These are phyloP conservation scores for Cosmia trapezina DNA, from an alignment of 2,888 invertebrate genomes.

Conservation along the genomic window DNA sequence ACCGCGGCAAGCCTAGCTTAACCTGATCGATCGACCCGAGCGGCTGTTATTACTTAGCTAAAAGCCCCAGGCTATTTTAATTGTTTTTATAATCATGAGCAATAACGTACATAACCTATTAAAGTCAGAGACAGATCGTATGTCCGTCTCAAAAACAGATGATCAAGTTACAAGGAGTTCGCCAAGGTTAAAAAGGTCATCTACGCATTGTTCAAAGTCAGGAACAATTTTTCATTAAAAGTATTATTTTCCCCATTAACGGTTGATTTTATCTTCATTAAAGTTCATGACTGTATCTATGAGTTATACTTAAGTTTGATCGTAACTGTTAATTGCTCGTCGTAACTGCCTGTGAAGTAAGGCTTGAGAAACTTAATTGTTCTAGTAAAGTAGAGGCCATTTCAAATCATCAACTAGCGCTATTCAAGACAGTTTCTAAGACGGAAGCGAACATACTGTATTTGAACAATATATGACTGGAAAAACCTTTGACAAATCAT, in stretches of 20 bases:
- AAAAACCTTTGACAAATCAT: constrained; percentile 68
- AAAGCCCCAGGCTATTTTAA: too few species aligned
- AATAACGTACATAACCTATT: too few species aligned
- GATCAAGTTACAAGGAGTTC: too few species aligned
- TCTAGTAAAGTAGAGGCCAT: constrained; percentile 28
- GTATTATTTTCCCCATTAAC: background rate
- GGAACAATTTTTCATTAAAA: background rate
- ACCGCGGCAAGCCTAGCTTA: too few species aligned
- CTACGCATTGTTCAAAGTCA: background rate
- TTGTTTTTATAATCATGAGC: too few species aligned
- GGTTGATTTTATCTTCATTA: constrained; percentile 13
- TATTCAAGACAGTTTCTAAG: constrained; percentile 19
- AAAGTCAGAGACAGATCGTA: too few species aligned
- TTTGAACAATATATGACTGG: background rate
- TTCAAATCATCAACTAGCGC: constrained; percentile 35
- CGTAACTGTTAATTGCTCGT: constrained; percentile 38
- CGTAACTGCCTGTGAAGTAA: constrained; percentile 30
- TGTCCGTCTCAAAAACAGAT: too few species aligned
- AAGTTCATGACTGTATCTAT: constrained; percentile 22
- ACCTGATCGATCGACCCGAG: too few species aligned
- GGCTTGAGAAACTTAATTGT: constrained; percentile 39
- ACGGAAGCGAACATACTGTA: constrained; percentile 4
- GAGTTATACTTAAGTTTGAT: constrained; percentile 33
- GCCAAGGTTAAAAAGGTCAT: too few species aligned
- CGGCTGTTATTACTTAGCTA: too few species aligned